Percentiles rank a stretch among this genome's conserved stretches.
These are phyloP conservation scores for Eunapius fragilis DNA, from an alignment of 37 sponge, comb jelly and placozoan genomes.

Conservation along the genomic window DNA sequence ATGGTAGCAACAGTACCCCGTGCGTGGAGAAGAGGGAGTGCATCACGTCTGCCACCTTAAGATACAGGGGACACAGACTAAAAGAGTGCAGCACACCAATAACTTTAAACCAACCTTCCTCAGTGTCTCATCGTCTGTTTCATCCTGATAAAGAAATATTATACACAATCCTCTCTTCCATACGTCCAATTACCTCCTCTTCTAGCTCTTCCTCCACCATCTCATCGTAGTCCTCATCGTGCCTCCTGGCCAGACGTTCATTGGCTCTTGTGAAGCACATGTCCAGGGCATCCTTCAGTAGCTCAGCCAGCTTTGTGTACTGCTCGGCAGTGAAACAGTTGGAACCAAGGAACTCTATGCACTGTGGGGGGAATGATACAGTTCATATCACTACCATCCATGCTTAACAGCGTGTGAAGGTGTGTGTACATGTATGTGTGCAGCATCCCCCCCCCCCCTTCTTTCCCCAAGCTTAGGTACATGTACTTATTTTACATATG, in stretches of 20 bases:
- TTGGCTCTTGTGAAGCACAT: constrained; percentile 75
- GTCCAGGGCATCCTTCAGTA: constrained; percentile 75
- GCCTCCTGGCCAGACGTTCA: constrained; percentile 72
- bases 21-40: constrained; percentile 89
- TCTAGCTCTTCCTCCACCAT: constrained; percentile 93
- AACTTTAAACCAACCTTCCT: constrained; percentile 54
- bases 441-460: background rate
- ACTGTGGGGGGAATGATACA: too few relatives aligned
- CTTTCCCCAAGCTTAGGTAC: too few relatives aligned
- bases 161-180: background rate
- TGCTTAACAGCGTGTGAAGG: background rate
- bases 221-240: constrained; percentile 98
- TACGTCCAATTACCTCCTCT: constrained; percentile 61
- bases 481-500: too few relatives aligned
- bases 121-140: constrained; percentile 80
- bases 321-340: constrained; percentile 92
- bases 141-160: constrained; percentile 34
- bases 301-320: constrained; percentile 72
- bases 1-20: constrained; percentile 73
- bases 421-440: background rate
- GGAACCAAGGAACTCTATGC: constrained; percentile 85
- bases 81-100: background rate
- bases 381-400: background rate
- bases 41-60: constrained; percentile 89
- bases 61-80: background rate